Evolutionary conservation across 2,797 vertebrate species (phyloP).

Genomic region (Chaetophractus vellerosus): DNA sequence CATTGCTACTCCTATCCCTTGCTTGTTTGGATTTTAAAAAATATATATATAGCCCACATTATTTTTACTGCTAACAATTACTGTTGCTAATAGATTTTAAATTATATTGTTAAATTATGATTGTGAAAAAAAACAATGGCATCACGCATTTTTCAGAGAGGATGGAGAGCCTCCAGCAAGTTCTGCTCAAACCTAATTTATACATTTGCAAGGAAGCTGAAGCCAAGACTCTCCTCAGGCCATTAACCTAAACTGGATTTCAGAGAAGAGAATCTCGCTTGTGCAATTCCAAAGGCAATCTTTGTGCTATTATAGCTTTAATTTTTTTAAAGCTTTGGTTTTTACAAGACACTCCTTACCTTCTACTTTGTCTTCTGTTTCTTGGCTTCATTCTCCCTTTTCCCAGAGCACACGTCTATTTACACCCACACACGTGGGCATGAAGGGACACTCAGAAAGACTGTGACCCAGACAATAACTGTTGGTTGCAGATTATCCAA

Average conservation of each 20-base stretch:
- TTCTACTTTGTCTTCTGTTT: slow-evolving; percentile 59
- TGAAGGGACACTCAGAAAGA: slow-evolving; percentile 30
- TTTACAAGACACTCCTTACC: slow-evolving; percentile 48
- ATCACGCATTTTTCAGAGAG: neutral
- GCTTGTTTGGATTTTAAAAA: neutral
- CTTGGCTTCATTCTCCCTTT: neutral
- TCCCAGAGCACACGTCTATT: slow-evolving; percentile 70
- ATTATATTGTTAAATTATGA: slow-evolving; percentile 53
- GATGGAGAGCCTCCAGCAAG: neutral
- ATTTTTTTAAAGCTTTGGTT: slow-evolving; percentile 73
- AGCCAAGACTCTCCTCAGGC: slow-evolving; percentile 58
- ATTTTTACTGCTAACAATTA: slow-evolving; percentile 57
- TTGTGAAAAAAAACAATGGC: slow-evolving; percentile 50
- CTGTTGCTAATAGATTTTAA: slow-evolving; percentile 65
- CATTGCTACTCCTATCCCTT: neutral
- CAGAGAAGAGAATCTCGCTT: slow-evolving; percentile 60
- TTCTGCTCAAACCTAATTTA: slow-evolving; percentile 53
- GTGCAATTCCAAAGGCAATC: slow-evolving; percentile 60
- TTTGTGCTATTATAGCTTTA: slow-evolving; percentile 73
- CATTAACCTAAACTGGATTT: slow-evolving; percentile 75
- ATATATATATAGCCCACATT: slow-evolving; percentile 22
- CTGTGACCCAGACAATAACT: slow-evolving; percentile 55
- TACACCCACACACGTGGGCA: neutral
- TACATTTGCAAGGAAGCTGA: slow-evolving; percentile 4
- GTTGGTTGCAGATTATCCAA: slow-evolving; percentile 75